Percentiles rank a stretch among this genome's conserved stretches.
Evolutionary conservation across 1,140 invertebrate species (phyloP).

Genomic region (Hycleus phaleratus): DNA sequence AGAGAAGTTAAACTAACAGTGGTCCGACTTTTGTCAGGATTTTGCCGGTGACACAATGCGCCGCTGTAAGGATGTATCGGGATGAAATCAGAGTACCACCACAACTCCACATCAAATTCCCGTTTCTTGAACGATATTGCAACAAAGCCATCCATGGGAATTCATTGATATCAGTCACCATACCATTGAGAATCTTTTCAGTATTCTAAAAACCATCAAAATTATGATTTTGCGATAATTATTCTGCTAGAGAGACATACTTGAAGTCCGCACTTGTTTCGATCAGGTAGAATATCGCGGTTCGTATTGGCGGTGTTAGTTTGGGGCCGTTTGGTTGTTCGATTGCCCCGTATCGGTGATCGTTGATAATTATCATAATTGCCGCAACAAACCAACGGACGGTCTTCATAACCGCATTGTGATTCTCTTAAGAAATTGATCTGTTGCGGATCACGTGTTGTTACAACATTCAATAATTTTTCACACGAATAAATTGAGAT

Average conservation of each 20-base stretch:
- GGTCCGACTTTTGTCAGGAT: constrained; percentile 25
- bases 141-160: constrained; percentile 67
- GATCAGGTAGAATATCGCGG: constrained; percentile 9
- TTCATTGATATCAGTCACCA: constrained; percentile 45
- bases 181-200: constrained; percentile 44
- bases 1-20: constrained; percentile 28
- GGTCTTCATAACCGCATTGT: constrained; percentile 24
- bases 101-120: constrained; percentile 41
- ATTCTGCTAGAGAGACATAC: constrained; percentile 9
- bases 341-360: too few relatives aligned
- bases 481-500: constrained; percentile 38
- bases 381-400: constrained; percentile 36
- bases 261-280: constrained; percentile 25
- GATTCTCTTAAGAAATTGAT: constrained; percentile 36
- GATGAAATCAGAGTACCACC: constrained; percentile 45
- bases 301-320: not conserved
- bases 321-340: not conserved
- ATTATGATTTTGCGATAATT: not conserved
- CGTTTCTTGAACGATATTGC: constrained; percentile 46
- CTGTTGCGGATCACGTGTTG: constrained; percentile 17
- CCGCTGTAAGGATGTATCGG: constrained; percentile 49
- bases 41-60: constrained; percentile 44
- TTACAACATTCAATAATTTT: constrained; percentile 31
- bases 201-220: constrained; percentile 18
- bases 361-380: too few relatives aligned